These are phyloP conservation scores for Cliona cf. orientalis DNA, from an alignment of 37 sponge, comb jelly and placozoan genomes.

Conservation along the genomic window DNA sequence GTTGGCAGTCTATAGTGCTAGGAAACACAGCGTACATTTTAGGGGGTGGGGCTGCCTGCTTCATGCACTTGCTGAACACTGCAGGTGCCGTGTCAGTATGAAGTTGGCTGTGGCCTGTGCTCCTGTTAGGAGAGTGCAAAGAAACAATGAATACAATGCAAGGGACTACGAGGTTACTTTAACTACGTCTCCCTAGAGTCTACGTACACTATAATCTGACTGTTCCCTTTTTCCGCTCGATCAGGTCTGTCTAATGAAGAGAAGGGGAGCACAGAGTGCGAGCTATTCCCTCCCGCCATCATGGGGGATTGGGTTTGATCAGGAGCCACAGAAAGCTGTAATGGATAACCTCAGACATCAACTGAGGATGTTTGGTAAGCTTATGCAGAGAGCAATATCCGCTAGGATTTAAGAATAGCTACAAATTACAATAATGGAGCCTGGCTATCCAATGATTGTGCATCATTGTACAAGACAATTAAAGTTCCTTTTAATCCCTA, in stretches of 20 bases:
- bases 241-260: conserved; percentile 46
- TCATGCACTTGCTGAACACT: not conserved
- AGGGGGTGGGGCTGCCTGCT: conserved; percentile 48
- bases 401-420: not conserved
- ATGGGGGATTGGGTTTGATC: conserved; percentile 26
- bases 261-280: conserved; percentile 23
- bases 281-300: conserved; percentile 13
- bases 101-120: conserved; percentile 55
- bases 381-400: not conserved
- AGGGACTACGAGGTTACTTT: conserved; percentile 60
- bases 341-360: conserved; percentile 28
- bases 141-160: conserved; percentile 26
- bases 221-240: not conserved
- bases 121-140: conserved; percentile 43
- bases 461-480: too few species aligned
- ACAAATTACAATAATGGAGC: not conserved
- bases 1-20: too few species aligned
- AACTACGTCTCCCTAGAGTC: too few species aligned
- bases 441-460: not conserved
- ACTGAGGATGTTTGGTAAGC: conserved; percentile 61
- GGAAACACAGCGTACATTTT: not conserved
- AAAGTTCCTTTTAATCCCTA: too few species aligned
- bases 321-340: conserved; percentile 51
- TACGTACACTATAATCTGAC: not conserved
- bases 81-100: not conserved